These are phyloP conservation scores for Sipha flava DNA, from an alignment of 1,140 invertebrate genomes.

Conservation along the genomic window DNA sequence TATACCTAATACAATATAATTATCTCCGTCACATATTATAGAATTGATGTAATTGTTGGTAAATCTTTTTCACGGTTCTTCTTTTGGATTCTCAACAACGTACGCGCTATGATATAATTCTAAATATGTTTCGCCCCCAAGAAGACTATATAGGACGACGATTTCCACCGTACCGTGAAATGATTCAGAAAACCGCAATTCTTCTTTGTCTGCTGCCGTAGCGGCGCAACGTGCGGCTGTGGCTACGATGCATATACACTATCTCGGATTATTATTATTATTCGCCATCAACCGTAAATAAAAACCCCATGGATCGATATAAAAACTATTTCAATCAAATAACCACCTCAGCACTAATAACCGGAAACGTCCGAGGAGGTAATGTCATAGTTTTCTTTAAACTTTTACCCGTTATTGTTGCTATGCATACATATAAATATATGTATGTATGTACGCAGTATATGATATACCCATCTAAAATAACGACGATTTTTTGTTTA, in stretches of 20 bases:
- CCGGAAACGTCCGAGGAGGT: not conserved
- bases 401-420: not conserved
- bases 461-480: no score
- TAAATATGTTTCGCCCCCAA: not conserved
- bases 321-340: not conserved
- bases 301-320: not conserved
- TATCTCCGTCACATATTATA: no score
- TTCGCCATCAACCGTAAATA: not conserved
- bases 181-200: constrained; percentile 23
- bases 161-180: constrained; percentile 11
- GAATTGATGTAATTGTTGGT: no score
- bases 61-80: not conserved
- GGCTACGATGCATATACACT: not conserved
- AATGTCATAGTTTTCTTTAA: not conserved
- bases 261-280: not conserved
- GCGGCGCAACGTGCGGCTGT: not conserved
- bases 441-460: not conserved
- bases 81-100: not conserved
- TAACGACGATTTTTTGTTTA: no score
- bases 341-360: not conserved
- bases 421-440: not conserved
- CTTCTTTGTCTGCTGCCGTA: not conserved
- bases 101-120: not conserved
- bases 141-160: not conserved
- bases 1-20: no score